Conservation (phyloP, 2,113 vertebrate species). For the Alaudala cheleensis region DNA sequence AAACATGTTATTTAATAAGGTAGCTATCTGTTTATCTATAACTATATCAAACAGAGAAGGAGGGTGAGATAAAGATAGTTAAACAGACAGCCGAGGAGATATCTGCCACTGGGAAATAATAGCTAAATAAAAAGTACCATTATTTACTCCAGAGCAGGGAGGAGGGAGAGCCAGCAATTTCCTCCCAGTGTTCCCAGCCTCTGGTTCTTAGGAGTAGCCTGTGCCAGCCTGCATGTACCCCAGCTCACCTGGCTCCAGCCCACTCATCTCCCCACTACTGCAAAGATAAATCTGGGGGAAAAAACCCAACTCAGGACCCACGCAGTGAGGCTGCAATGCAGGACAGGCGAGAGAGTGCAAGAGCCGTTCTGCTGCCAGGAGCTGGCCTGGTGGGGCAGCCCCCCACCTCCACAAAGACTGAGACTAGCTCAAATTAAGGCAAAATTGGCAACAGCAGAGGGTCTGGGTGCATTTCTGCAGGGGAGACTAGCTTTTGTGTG, state of each 20-base stretch:
- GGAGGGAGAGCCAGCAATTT: background rate
- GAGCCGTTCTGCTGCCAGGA: accelerated
- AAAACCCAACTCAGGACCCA: background rate
- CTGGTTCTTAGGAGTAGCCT: background rate
- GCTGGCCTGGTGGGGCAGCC: background rate
- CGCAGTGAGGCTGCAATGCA: accelerated
- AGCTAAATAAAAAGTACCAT: slow-evolving; percentile 66
- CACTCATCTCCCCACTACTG: accelerated
- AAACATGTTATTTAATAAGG: slow-evolving; percentile 71
- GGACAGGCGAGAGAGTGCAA: background rate
- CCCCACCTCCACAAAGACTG: background rate
- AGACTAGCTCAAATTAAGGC: background rate
- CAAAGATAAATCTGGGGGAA: background rate
- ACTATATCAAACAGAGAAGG: slow-evolving; percentile 62
- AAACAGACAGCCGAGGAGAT: slow-evolving; percentile 62
- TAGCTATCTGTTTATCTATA: slow-evolving; percentile 72
- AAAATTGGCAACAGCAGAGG: background rate
- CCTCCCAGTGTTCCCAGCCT: background rate
- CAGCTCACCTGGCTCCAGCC: background rate
- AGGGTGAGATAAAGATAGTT: slow-evolving; percentile 65
- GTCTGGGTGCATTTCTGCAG: background rate
- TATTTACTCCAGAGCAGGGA: slow-evolving; percentile 53
- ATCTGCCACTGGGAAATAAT: slow-evolving; percentile 65
- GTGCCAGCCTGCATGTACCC: accelerated
- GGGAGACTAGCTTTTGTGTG: background rate